Base-by-base conservation (phyloP, 2,797 vertebrate species). In the Oreochromis grahami region DNA sequence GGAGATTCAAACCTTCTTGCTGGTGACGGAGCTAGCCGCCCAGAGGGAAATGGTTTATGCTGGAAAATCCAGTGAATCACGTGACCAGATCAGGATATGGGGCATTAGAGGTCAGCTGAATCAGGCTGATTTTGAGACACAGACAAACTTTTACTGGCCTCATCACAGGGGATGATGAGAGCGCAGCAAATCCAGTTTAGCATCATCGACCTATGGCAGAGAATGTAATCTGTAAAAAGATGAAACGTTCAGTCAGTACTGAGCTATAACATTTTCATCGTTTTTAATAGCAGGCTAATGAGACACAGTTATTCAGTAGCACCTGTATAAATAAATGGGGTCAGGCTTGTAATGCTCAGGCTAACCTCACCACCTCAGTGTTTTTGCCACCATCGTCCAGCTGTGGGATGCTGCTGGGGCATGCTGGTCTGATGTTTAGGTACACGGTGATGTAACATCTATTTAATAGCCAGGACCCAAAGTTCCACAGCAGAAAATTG, bases 21-120 rank as follows among this genome's bases (percentile, higher is more conserved):
- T 10, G 38, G 8, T 24, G 13, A 68, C 0, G 1, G 13, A 4
- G 36, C 13, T 24, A 43, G 3, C n/a, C 0, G 0, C 63, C 38
- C 36, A 4, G n/a, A 68, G 26, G 63, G 60, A 15, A 41, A 68
- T 1, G 5, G 8, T 10, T 43, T 26, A 17, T 17, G 41, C 65
- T 0, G 65, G 65, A 24, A 26, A 43, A 70, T 68, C 13, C 36
- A 68, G 7, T 70, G 41, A 70, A 19, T 70, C 21, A 10, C 1
- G 38, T 70, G 24, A 70, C 21, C 14, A 26, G 65, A 45, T 45
- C 14, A 4, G 14, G 65, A 45, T 7, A 17, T 0, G 2, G 1
- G 63, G 13, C 38, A 4, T 70, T 41, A 41, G 36, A 65, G 34
- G 8, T 19, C 29, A 6, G 29, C 14, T 34, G 9, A 0, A 19